phyloP scores from a whole-genome alignment of 2,888 invertebrate genomes.

The Blastobasis lacticolella region DNA sequence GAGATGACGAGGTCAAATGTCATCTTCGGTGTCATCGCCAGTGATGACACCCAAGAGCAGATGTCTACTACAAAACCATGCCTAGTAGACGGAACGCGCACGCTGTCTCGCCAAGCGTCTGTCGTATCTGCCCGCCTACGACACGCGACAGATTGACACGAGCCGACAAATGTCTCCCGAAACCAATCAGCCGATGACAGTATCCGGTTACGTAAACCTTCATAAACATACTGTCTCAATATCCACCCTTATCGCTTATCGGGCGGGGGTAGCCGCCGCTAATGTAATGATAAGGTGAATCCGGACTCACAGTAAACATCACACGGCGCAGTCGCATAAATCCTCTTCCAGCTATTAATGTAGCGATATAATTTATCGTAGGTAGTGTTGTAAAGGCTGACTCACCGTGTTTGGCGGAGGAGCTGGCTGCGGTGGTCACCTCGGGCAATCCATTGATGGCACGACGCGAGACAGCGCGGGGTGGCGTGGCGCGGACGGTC shows the following conservation, averaged over 20 bases:
- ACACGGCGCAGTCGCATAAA: slow-evolving; percentile 51
- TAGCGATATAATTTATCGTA: background rate
- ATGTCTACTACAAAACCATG: too few relatives aligned
- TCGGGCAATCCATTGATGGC: slow-evolving; percentile 59
- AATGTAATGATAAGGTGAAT: slow-evolving; percentile 40
- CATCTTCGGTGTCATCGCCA: too few relatives aligned
- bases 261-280: slow-evolving; percentile 39
- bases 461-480: slow-evolving; percentile 19
- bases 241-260: slow-evolving; percentile 27
- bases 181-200: too few relatives aligned
- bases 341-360: slow-evolving; percentile 34
- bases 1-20: too few relatives aligned
- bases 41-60: too few relatives aligned
- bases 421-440: slow-evolving; percentile 47
- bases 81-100: too few relatives aligned
- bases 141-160: too few relatives aligned
- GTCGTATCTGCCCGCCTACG: too few relatives aligned
- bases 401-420: slow-evolving; percentile 29
- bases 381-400: slow-evolving; percentile 9
- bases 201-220: slow-evolving; percentile 52
- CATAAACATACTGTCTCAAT: slow-evolving; percentile 43
- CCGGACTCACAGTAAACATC: slow-evolving; percentile 42
- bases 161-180: too few relatives aligned
- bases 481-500: slow-evolving; percentile 48
- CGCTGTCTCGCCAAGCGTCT: too few relatives aligned